Evolutionary conservation across 1,140 invertebrate species (phyloP), one percentile per base, ranked within the genome.

Genomic region (Periplaneta americana): DNA sequence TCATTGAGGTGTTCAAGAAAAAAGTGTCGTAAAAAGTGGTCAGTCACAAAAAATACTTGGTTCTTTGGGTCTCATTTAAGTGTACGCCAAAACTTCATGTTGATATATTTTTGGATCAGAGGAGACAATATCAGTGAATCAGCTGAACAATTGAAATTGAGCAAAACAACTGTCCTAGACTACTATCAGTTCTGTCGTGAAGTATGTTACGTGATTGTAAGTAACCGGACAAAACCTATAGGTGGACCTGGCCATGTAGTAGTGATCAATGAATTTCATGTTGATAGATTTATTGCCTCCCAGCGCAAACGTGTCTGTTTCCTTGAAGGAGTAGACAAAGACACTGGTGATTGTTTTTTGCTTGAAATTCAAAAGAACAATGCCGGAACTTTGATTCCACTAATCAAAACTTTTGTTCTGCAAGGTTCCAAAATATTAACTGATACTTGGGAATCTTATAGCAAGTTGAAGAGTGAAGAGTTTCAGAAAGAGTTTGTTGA

Each of bases 51-150:
- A 36, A 78, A 78, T 36, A 78, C 76, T n/a, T 78, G 76, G 76
- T 78, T 78, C 36, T 78, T 78, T 78, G 76, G 76, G 36, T 78
- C 76, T 78, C 76, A 78, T 36, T 78, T 78, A 36, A 78, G 76
- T 78, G 76, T 78, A 31, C 33, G 76, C 11, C 76, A 78, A 39
- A 34, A 78, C 37, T 78, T 78, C 28, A 78, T 78, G 76, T 36
- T 78, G 8, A 78, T 78, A 28, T 78, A 78, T 36, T 78, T 78
- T 36, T 78, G 76, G 76, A 78, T 78, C 31, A 78, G 76, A 78
- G 76, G 76, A 28, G 76, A 78, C 28, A 78, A 36, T 36, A 78
- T 78, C 37, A 36, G 34, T 78, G 76, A 78, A 78, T 34, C 76
- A 36, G 76, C 76, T 36, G 76, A 78, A 78, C 33, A 78, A 28